Conservation (phyloP, 1,140 invertebrate species). For the Leptonema lineaticorne region DNA sequence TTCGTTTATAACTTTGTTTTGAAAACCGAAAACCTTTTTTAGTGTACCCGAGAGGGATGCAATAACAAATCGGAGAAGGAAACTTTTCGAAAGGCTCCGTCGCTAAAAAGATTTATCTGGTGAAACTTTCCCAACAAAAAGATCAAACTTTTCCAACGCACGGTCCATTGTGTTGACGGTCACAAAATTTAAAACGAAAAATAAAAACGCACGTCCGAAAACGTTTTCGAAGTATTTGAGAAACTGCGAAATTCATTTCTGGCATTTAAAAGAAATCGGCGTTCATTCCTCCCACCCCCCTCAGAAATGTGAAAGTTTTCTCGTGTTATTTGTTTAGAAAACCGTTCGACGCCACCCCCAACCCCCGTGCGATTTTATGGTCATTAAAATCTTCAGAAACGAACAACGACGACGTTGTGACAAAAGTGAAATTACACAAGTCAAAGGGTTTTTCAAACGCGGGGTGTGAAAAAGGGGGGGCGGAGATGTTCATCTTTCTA, state of each 20-base stretch:
- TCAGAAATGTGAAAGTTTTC: too few relatives aligned
- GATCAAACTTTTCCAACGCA: neutral
- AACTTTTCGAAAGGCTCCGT: constrained; percentile 18
- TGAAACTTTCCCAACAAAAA: constrained; percentile 8
- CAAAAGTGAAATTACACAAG: constrained; percentile 2
- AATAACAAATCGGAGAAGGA: constrained; percentile 16
- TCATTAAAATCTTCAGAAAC: constrained; percentile 17
- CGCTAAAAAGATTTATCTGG: constrained; percentile 22
- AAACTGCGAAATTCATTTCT: too few relatives aligned
- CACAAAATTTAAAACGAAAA: neutral
- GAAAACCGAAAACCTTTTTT: neutral
- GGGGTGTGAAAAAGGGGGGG: too few relatives aligned
- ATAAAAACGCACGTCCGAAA: neutral
- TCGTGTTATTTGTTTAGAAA: too few relatives aligned
- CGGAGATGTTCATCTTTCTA: neutral
- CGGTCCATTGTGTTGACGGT: neutral
- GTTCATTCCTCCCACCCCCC: too few relatives aligned
- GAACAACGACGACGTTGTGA: neutral
- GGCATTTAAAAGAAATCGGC: too few relatives aligned
- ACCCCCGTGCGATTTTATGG: neutral
- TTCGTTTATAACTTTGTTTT: too few relatives aligned
- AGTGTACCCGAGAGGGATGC: neutral
- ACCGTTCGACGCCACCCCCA: too few relatives aligned
- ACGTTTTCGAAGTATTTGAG: too few relatives aligned
- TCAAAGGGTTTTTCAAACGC: too few relatives aligned